Conservation (phyloP, 1,140 invertebrate genomes). For the Pararge aegeria region DNA sequence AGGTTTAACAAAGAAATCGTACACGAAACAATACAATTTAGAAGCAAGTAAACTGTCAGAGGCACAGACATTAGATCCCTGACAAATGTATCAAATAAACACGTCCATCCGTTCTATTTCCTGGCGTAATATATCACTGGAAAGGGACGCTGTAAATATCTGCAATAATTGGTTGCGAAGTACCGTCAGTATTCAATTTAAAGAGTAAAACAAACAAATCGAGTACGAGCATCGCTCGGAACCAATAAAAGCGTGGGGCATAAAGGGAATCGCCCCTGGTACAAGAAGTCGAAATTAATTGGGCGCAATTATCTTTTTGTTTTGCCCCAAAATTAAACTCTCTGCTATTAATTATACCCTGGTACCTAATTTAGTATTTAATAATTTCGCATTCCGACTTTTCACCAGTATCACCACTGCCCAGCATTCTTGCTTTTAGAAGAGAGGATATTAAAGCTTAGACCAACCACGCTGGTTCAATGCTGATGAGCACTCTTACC, state of each 20-base stretch:
- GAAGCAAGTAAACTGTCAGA: background rate
- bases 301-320: constrained; percentile 70
- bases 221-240: constrained; percentile 38
- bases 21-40: background rate
- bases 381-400: background rate
- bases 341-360: constrained; percentile 52
- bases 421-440: too few species aligned
- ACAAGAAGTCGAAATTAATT: constrained; percentile 71
- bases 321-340: constrained; percentile 53
- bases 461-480: too few species aligned
- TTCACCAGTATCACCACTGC: too few species aligned
- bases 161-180: constrained; percentile 26
- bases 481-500: too few species aligned
- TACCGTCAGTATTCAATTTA: constrained; percentile 33
- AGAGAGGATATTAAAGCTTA: too few species aligned
- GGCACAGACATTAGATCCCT: constrained; percentile 6
- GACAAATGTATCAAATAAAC: constrained; percentile 8
- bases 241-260: constrained; percentile 52
- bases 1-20: constrained; percentile 7
- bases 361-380: background rate
- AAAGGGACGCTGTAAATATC: constrained; percentile 21
- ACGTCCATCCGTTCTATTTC: background rate
- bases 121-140: constrained; percentile 18
- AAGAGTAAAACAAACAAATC: constrained; percentile 55
- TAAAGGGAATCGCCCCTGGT: constrained; percentile 47